Evolutionary conservation across 2,888 invertebrate genomes (phyloP).

Genomic region (Ecliptopera silaceata): DNA sequence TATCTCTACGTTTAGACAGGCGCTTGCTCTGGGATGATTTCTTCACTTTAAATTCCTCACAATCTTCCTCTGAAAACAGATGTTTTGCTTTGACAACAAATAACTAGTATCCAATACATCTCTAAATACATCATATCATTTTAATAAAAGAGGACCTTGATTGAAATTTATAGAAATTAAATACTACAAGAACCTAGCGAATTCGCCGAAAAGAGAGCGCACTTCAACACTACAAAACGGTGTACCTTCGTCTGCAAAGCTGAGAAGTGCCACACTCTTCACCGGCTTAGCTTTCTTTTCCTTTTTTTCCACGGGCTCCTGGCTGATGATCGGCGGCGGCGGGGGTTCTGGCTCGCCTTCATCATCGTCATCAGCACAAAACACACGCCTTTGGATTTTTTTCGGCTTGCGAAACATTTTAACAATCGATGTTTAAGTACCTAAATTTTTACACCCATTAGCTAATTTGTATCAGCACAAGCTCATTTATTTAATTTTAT

Average conservation of each 20-base stretch:
- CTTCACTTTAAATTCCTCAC: constrained; percentile 96
- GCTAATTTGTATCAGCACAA: background rate
- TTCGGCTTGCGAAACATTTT: constrained; percentile 92
- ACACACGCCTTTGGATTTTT: constrained; percentile 90
- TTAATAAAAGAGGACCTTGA: too few relatives aligned
- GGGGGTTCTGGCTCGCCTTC: constrained; percentile 81
- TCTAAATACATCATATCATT: too few relatives aligned
- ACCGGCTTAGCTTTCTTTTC: constrained; percentile 74
- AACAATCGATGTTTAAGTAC: background rate
- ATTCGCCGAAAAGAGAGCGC: background rate
- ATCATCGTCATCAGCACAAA: constrained; percentile 88
- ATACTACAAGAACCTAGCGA: too few relatives aligned
- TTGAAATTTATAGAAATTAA: too few relatives aligned
- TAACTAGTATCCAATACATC: too few relatives aligned
- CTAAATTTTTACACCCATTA: background rate
- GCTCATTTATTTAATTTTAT: too few relatives aligned
- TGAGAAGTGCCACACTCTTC: constrained; percentile 85
- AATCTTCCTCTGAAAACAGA: constrained; percentile 84
- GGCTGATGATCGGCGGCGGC: constrained; percentile 77
- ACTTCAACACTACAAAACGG: background rate
- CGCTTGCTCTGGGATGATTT: constrained; percentile 97
- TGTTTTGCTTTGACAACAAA: too few relatives aligned
- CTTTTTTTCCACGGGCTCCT: constrained; percentile 46
- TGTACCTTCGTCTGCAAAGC: constrained; percentile 90
- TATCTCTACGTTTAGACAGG: constrained; percentile 92